Evolutionary conservation across 2,888 invertebrate species (phyloP), one percentile per base, ranked within the genome.

Genomic region (Nowickia ferox): DNA sequence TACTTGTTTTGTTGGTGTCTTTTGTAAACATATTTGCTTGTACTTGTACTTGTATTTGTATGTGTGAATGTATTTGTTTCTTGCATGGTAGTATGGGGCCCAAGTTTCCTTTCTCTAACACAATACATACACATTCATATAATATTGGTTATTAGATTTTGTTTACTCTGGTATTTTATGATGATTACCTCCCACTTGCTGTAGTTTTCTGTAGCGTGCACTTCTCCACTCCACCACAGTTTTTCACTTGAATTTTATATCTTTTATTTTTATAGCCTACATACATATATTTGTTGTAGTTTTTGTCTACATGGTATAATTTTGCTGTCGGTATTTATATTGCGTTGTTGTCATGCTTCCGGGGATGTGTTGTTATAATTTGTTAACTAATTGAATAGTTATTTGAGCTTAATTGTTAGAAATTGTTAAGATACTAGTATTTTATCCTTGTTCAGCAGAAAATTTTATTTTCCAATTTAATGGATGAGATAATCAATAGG

Each of bases 321-420:
- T 76, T 71, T 66, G 51, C 74, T 66, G 68, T 61, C 11, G 30
- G 46, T 76, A 63, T 46, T 76, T 80, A 46, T 72, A 61, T 57
- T 65, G 22, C 82, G 82, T 83, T 83, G 82, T 66, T 83, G 82
- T 66, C 82, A 77, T 71, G 51, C 48, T 77, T 71, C 57, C 77
- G 42, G 55, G 82, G 85, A 69, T 71, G 80, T 84, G 22, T 63
- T 83, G 75, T 65, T 86, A 76, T 86, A 86, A 86, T 86, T 86
- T 86, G 85, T 79, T 83, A 86, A 86, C 78, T 86, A 86, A 86
- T 86, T 86, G 82, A 86, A 82, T 86, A 86, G 85, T 86, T 86
- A 86, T 82, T 86, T 83, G 76, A 83, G 82, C 85, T 79, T 83
- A 86, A 86, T 86, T 86, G 75, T 71, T 75, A 53, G 82, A 66